A percentile compares a stretch with the other conserved stretches of the same genome.
Conservation (phyloP, 2,113 vertebrate genomes). For the Dasyurus viverrinus region DNA sequence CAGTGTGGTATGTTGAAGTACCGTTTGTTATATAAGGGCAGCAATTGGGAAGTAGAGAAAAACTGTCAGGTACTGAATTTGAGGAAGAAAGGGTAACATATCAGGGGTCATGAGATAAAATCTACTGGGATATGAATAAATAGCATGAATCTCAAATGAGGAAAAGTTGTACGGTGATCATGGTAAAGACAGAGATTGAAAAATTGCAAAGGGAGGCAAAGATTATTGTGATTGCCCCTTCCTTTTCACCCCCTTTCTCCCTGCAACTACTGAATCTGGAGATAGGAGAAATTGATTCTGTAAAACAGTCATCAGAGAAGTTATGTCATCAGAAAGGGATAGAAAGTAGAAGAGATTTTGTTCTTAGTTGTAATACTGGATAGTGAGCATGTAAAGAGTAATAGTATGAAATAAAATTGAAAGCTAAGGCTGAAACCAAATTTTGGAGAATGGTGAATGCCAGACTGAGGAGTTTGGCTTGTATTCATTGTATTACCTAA, state of each 20-base stretch:
- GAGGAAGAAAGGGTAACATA: neutral
- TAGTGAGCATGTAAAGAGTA: neutral
- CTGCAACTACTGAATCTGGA: neutral
- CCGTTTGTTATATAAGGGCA: neutral
- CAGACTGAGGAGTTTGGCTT: neutral
- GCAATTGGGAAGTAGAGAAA: neutral
- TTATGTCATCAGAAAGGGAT: neutral
- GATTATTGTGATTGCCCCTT: neutral
- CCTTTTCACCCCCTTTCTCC: too few species aligned
- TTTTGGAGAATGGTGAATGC: neutral
- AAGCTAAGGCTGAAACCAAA: neutral
- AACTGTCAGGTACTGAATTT: neutral
- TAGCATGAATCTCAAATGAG: neutral
- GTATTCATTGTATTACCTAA: neutral
- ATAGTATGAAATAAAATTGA: neutral
- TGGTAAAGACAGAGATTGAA: neutral
- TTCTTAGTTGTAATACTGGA: neutral
- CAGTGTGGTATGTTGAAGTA: neutral
- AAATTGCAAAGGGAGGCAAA: neutral
- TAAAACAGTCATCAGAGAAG: neutral
- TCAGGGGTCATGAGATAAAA: neutral
- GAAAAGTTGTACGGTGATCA: neutral
- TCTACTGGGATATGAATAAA: neutral
- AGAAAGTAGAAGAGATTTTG: neutral
- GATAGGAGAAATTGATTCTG: neutral